Base-by-base conservation (phyloP, 2,797 vertebrate species). In the Enteromius anoplus region DNA sequence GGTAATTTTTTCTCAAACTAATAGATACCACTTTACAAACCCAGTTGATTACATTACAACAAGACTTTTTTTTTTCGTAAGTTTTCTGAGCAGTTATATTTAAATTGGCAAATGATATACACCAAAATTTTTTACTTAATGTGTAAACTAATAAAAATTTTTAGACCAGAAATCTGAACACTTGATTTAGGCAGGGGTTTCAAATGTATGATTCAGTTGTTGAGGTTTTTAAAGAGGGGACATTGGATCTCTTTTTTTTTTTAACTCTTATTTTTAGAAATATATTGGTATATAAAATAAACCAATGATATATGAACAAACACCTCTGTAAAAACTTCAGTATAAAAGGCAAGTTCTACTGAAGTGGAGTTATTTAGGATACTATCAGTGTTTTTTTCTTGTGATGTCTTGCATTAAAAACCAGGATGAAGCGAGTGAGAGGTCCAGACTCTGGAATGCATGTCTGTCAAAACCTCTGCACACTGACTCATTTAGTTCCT, bases 401-500 rank as follows among this genome's bases (percentile, higher is more conserved):
- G 55, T 42, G 29, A 15, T 11, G 34, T 76, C 55, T 60, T 60
- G 51, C 37, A 11, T 40, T 65, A 23, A 81, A 71, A 29, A 51
- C 5, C 47, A 70, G 19, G 19, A 55, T 4, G 34, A 79, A 53
- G 79, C 32, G 47, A 26, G 6, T 47, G 7, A 75, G 19, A 66
- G 23, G 49, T 62, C 64, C 29, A 34, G 42, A 26, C 49, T 21
- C 29, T 65, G 60, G n/a, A 29, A 78, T 83, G 40, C 6, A 0
- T 66, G 42, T 82, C 64, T 76, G 55, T 51, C 45, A 69, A 88
- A 83, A 40, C 71, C 77, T 49, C 49, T 1, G 21, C 71, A 88
- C 72, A 86, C 60, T 84, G 83, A 88, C 51, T 90, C 80, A 78
- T 62, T 62, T 21, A 77, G 60, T 72, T 73, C 15, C 60, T 78